Conservation (phyloP, 2,888 invertebrate genomes). For the Platycheirus rosarum region DNA sequence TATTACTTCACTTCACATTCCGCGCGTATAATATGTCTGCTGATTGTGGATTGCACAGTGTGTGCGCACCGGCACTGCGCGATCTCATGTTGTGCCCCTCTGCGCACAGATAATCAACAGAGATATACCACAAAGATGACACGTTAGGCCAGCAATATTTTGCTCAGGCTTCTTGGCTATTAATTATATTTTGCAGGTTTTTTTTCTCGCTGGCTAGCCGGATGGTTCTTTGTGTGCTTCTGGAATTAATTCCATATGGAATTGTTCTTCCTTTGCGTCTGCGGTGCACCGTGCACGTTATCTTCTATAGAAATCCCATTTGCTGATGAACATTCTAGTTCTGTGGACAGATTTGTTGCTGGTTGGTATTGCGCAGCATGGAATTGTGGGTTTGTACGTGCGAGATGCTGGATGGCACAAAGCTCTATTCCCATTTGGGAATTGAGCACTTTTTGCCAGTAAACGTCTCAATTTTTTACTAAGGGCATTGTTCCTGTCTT, state of each 20-base stretch:
- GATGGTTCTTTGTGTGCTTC: constrained; percentile 45
- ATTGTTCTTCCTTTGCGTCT: constrained; percentile 42
- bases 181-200: constrained; percentile 59
- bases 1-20: constrained; percentile 56
- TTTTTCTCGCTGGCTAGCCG: constrained; percentile 16
- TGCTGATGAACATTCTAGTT: constrained; percentile 33
- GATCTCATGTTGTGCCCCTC: constrained; percentile 36
- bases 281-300: constrained; percentile 35
- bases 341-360: constrained; percentile 12
- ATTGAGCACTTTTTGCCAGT: constrained; percentile 44
- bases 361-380: constrained; percentile 2
- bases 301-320: constrained; percentile 55
- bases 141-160: constrained; percentile 72
- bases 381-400: constrained; percentile 47
- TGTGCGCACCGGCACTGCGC: not conserved
- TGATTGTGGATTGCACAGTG: not conserved
- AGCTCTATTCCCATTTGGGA: constrained; percentile 63
- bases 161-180: constrained; percentile 55
- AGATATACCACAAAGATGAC: constrained; percentile 73
- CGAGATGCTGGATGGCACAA: constrained; percentile 44
- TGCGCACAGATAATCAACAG: constrained; percentile 57
- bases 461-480: constrained; percentile 65
- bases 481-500: constrained; percentile 14
- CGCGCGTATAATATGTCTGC: not conserved
- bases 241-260: constrained; percentile 66